Evolutionary conservation across 1,140 invertebrate species (phyloP).

Genomic region (Aethina tumida): DNA sequence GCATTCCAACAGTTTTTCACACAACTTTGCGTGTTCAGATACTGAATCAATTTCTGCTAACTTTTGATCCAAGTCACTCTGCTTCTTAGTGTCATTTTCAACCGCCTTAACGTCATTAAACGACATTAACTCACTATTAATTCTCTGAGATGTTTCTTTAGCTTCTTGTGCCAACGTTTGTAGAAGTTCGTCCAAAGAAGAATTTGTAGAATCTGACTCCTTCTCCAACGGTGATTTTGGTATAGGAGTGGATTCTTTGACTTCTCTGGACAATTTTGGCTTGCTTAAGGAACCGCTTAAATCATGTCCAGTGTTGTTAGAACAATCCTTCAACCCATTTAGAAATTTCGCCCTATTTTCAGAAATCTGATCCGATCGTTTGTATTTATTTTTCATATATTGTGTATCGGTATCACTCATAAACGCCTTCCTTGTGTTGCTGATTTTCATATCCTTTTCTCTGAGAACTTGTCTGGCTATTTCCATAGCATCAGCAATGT

Average conservation of each 20-base stretch:
- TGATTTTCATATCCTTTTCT: conserved; percentile 31
- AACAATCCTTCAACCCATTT: conserved; percentile 20
- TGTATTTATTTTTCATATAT: conserved; percentile 3
- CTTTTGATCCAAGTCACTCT: conserved; percentile 13
- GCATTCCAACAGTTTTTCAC: conserved; percentile 37
- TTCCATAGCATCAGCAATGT: conserved; percentile 35
- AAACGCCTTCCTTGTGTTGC: conserved; percentile 28
- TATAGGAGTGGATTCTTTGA: conserved; percentile 26
- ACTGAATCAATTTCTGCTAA: conserved; percentile 34
- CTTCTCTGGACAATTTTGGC: conserved; percentile 4
- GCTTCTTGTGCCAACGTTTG: conserved; percentile 32
- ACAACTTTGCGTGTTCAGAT: conserved; percentile 37
- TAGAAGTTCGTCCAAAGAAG: conserved; percentile 30
- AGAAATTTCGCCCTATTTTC: conserved; percentile 25
- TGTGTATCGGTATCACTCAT: conserved; percentile 30
- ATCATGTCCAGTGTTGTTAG: too few relatives aligned
- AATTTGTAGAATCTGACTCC: conserved; percentile 15
- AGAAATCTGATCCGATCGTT: conserved; percentile 9
- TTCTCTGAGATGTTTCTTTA: conserved; percentile 42
- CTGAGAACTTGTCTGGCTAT: conserved; percentile 31
- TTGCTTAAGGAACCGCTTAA: conserved; percentile 3
- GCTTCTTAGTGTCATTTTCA: conserved; percentile 18
- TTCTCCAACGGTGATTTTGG: conserved; percentile 22
- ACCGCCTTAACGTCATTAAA: conserved; percentile 33
- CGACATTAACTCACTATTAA: conserved; percentile 42